A percentile compares a stretch with the other conserved stretches of the same genome.
Evolutionary conservation across 2,113 vertebrate species (phyloP).

Genomic region (Archocentrus centrarchus): DNA sequence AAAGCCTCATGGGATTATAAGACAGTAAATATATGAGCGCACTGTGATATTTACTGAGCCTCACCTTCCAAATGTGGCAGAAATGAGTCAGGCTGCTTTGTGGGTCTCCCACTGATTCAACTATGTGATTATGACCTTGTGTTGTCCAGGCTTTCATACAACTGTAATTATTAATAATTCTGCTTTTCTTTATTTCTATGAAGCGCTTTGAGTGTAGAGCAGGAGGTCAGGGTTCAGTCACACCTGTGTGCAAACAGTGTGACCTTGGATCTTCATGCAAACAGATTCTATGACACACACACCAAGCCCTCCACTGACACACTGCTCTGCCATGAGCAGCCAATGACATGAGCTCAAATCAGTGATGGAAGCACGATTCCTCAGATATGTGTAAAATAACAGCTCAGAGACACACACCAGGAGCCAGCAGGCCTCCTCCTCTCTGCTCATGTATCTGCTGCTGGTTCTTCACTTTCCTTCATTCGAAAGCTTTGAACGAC

Average conservation of each 20-base stretch:
- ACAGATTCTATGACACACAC: no score
- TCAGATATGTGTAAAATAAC: neutral
- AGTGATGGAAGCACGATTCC: neutral
- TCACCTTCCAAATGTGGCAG: neutral
- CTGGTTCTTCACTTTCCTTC: neutral
- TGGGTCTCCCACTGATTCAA: no score
- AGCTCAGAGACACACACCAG: neutral
- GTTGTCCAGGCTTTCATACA: neutral
- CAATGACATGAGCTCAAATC: neutral
- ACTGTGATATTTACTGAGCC: neutral
- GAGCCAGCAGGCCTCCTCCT: neutral
- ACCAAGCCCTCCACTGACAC: neutral
- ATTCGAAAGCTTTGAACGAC: neutral
- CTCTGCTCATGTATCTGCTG: neutral
- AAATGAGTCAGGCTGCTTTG: neutral
- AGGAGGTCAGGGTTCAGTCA: neutral
- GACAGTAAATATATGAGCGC: no score
- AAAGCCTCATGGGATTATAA: no score
- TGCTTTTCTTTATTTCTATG: neutral
- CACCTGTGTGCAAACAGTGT: neutral
- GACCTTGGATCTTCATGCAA: no score
- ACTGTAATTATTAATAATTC: neutral
- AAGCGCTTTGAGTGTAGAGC: no score
- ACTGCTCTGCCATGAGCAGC: neutral
- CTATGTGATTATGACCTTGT: neutral